phyloP scores from a whole-genome alignment of 2,113 vertebrate species.

The Boulengeromyrus knoepffleri region DNA sequence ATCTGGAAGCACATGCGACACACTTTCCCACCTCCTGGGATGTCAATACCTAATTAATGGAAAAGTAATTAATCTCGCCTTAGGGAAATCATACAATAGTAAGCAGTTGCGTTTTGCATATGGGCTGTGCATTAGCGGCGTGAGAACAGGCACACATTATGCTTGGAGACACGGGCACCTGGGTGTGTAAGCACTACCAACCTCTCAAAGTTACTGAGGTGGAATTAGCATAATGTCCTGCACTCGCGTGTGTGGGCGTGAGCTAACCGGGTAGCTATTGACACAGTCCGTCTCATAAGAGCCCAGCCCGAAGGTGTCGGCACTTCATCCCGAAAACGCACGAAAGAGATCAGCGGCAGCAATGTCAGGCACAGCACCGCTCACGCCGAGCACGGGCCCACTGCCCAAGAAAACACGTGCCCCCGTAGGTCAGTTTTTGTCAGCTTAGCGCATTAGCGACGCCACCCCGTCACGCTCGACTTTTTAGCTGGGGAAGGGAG shows the following conservation, averaged over 20 bases:
- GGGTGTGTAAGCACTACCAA: background rate
- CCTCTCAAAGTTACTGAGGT: background rate
- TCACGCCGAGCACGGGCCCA: background rate
- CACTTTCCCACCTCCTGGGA: constrained; percentile 39
- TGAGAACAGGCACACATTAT: constrained; percentile 9
- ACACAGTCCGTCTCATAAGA: background rate
- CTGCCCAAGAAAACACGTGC: background rate
- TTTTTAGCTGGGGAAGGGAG: background rate
- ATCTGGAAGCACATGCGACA: constrained; percentile 48
- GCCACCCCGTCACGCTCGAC: background rate
- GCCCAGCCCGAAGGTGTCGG: background rate
- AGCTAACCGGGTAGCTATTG: background rate
- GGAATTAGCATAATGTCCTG: background rate
- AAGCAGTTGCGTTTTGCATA: constrained; percentile 29
- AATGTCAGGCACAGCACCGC: background rate
- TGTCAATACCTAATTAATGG: constrained; percentile 57
- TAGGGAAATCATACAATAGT: constrained; percentile 53
- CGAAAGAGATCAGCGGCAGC: background rate
- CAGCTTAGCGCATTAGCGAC: background rate
- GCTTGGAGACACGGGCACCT: background rate
- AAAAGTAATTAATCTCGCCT: constrained; percentile 57
- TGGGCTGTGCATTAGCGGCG: constrained; percentile 42
- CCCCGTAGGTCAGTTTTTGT: background rate
- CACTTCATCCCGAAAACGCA: background rate
- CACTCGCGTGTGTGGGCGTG: background rate